Percentiles rank a stretch among this genome's conserved stretches.
Evolutionary conservation across 1,140 invertebrate genomes (phyloP).

Genomic region (Bradynema listronoti): DNA sequence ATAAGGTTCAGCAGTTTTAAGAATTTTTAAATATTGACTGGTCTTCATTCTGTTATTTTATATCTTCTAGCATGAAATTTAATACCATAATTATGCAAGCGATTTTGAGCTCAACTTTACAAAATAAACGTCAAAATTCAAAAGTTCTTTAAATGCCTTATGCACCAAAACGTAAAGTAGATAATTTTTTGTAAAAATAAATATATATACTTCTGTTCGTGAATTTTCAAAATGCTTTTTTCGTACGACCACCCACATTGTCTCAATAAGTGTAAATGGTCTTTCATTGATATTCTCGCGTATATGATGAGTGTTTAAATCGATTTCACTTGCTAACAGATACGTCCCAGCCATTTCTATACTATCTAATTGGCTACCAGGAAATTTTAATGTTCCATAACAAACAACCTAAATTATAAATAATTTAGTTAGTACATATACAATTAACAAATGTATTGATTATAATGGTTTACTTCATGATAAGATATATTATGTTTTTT

Average conservation of each 20-base stretch:
- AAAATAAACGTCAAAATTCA: no score
- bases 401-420: conserved; percentile 10
- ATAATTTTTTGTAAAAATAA: neutral
- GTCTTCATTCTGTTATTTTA: no score
- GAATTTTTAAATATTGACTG: no score
- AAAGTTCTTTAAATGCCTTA: no score
- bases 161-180: no score
- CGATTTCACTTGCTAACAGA: conserved; percentile 10
- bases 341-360: conserved; percentile 19
- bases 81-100: no score
- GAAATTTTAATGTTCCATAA: conserved; percentile 11
- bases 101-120: no score
- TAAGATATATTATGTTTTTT: conserved; percentile 13
- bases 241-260: conserved; percentile 18
- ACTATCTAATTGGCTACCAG: neutral
- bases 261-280: conserved; percentile 15
- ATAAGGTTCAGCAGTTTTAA: no score
- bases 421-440: conserved; percentile 6
- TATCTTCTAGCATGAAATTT: no score
- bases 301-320: conserved; percentile 20
- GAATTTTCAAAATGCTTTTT: neutral
- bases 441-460: neutral
- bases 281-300: conserved; percentile 5
- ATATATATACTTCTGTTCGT: neutral
- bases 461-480: conserved; percentile 22